phyloP scores from a whole-genome alignment of 2,113 vertebrate species.

The Brachyhypopomus occidentalis region DNA sequence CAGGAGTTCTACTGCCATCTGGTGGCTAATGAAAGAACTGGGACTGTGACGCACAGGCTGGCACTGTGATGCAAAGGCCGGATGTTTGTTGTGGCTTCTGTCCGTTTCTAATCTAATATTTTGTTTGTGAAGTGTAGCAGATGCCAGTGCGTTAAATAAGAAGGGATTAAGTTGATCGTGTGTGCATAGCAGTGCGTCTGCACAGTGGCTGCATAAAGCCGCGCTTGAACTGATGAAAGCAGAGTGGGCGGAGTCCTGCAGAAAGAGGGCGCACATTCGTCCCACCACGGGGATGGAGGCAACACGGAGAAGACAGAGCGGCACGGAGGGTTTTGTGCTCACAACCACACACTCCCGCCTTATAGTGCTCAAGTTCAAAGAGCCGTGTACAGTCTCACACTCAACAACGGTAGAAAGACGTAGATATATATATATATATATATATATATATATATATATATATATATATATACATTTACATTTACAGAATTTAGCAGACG shows the following conservation, averaged over 20 bases:
- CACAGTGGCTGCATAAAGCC: too few species aligned
- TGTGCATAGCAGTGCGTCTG: not conserved
- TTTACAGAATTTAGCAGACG: too few species aligned
- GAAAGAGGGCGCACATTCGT: not conserved
- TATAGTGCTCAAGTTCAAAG: not conserved
- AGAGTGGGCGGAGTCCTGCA: too few species aligned
- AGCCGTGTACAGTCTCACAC: not conserved
- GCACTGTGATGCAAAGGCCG: not conserved
- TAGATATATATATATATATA: too few species aligned
- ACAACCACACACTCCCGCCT: not conserved
- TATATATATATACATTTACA: too few species aligned
- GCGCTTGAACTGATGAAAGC: too few species aligned
- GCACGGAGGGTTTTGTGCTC: not conserved
- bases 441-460: too few species aligned
- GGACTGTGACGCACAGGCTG: not conserved
- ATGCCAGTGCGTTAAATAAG: not conserved
- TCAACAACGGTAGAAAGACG: not conserved
- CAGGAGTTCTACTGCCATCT: constrained; percentile 73
- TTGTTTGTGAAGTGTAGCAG: not conserved
- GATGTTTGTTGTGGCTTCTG: not conserved
- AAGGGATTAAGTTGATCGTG: too few species aligned
- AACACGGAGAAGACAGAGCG: not conserved
- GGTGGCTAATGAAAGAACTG: constrained; percentile 49
- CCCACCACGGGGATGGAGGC: not conserved
- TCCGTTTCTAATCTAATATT: not conserved